These are phyloP conservation scores for Orthonyx spaldingii DNA, from an alignment of 2,113 vertebrate species.

Conservation along the genomic window DNA sequence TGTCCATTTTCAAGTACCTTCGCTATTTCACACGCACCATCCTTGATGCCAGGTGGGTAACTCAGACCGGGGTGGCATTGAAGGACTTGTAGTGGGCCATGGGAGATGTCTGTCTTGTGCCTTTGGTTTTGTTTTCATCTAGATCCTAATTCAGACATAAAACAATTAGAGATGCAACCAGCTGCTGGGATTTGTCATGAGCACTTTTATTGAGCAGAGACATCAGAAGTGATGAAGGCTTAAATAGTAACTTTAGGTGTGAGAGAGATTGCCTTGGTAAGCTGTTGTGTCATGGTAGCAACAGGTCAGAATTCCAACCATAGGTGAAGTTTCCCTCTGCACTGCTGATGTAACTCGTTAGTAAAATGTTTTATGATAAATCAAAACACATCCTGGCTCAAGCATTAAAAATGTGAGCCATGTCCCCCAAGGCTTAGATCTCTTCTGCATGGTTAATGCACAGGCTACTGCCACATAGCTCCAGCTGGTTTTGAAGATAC, in stretches of 20 bases:
- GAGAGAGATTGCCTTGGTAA: not conserved
- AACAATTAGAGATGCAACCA: not conserved
- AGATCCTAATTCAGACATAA: not conserved
- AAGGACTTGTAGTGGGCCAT: not conserved
- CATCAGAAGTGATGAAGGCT: not conserved
- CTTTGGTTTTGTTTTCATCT: not conserved
- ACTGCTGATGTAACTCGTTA: not conserved
- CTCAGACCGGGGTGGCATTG: not conserved
- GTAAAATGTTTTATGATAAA: not conserved
- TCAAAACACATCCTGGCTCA: not conserved
- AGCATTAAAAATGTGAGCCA: not conserved
- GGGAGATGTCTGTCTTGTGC: not conserved
- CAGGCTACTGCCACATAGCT: not conserved
- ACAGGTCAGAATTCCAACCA: not conserved
- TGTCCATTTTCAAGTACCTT: slow-evolving; percentile 94
- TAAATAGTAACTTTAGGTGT: not conserved
- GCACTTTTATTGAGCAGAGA: not conserved
- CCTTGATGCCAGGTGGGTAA: slow-evolving; percentile 86
- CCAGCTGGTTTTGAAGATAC: not conserved
- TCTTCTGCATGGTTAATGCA: not conserved
- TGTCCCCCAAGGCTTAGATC: not conserved
- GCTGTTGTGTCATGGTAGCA: not conserved
- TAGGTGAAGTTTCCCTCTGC: not conserved
- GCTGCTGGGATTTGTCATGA: not conserved
- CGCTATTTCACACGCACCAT: slow-evolving; percentile 89